Base-by-base conservation (phyloP, 1,140 invertebrate genomes). In the Apocrypta bakeri region DNA sequence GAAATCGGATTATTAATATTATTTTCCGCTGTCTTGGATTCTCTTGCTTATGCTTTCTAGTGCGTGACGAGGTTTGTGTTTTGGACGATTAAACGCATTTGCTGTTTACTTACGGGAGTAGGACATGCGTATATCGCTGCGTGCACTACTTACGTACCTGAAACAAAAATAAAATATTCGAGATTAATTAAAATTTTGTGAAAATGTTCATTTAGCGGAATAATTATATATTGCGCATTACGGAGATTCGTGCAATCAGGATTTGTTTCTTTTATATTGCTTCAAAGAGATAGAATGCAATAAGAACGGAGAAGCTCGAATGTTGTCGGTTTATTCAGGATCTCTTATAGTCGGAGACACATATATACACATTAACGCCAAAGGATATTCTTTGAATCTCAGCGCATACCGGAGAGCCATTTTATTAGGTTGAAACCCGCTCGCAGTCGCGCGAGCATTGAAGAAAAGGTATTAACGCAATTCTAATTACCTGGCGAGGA, bases 391-490 rank as follows among this genome's bases (percentile, higher is more conserved):
- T 21, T 14, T 74, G 79, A 56, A 56, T 56, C 48, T 21, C 21
- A 7, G 48, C 48, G 48, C 48, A 56, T 56, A 56, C 48, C 48
- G 21, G 14, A 17, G 48, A 56, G 48, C 48, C 21, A 56, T 56
- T 56, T 56, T 56, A 56, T 56, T 56, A 56, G 48, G 48, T 56
- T n/a, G 48, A 56, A 56, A 21, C 48, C 33, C 3, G 48, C 48
- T 17, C 48, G 14, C 48, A n/a, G 48, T 56, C 48, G 48, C n/a
- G n/a, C n/a, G n/a, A 21, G 40, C 14, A 72, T 37, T n/a, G 29
- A 79, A 85, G 84, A 84, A 86, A 88, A 86, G 86, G 84, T 85
- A 86, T 88, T 87, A 88, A 87, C 86, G 85, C 85, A 88, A 88
- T 87, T 88, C 84, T 84, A 87, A 88, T 88, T 88, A 88, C 81